A percentile compares a stretch with the other conserved stretches of the same genome.
Evolutionary conservation across 2,888 invertebrate species (phyloP).

Genomic region (Coelopa pilipes): DNA sequence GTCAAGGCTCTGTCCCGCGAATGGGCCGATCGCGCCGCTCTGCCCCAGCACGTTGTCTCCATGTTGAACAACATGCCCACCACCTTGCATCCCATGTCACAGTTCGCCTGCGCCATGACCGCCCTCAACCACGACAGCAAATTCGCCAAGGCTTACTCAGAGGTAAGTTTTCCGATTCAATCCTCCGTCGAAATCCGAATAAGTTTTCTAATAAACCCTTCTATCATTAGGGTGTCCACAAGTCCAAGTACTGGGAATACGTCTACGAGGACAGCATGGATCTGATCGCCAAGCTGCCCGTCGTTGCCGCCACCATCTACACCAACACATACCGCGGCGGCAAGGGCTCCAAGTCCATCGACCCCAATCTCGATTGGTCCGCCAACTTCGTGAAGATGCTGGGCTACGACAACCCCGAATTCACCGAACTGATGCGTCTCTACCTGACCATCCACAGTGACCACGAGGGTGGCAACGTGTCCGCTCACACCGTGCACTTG

Average conservation of each 20-base stretch:
- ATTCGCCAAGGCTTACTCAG: slow-evolving; percentile 81
- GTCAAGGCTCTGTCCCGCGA: slow-evolving; percentile 77
- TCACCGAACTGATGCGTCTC: slow-evolving; percentile 85
- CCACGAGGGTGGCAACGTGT: slow-evolving; percentile 92
- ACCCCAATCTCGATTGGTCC: slow-evolving; percentile 84
- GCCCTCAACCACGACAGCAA: slow-evolving; percentile 86
- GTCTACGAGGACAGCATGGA: slow-evolving; percentile 88
- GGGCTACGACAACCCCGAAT: slow-evolving; percentile 77
- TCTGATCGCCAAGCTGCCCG: slow-evolving; percentile 87
- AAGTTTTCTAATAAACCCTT: slow-evolving; percentile 23
- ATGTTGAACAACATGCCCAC: slow-evolving; percentile 85
- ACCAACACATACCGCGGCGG: slow-evolving; percentile 77
- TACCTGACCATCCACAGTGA: slow-evolving; percentile 88
- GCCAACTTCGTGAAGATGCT: slow-evolving; percentile 85
- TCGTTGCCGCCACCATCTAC: slow-evolving; percentile 87
- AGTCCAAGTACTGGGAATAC: slow-evolving; percentile 81
- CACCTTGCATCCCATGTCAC: slow-evolving; percentile 86
- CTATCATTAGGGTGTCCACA: slow-evolving; percentile 69
- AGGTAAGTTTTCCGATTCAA: slow-evolving; percentile 47
- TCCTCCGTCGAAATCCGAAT: not conserved
- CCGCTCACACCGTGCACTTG: slow-evolving; percentile 88
- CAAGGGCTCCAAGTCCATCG: slow-evolving; percentile 81
- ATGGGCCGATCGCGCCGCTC: slow-evolving; percentile 78
- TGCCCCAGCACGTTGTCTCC: slow-evolving; percentile 84
- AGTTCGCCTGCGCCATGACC: slow-evolving; percentile 83